A percentile compares a stretch with the other conserved stretches of the same genome.
These are phyloP conservation scores for Crocallis elinguaria DNA, from an alignment of 2,888 invertebrate genomes.

Conservation along the genomic window DNA sequence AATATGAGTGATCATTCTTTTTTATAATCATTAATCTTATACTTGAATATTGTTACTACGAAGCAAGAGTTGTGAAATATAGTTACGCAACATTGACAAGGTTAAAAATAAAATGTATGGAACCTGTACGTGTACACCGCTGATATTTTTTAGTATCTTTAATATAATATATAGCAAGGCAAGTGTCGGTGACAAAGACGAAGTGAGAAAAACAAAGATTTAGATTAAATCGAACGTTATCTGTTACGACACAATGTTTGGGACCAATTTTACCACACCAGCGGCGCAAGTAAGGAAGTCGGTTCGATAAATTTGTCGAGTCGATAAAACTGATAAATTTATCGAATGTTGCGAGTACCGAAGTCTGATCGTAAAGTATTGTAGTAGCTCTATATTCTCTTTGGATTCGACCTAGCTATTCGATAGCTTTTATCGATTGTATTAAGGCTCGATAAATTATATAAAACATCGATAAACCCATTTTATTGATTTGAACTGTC, in stretches of 20 bases:
- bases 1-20: background rate
- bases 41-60: background rate
- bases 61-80: conserved; percentile 19
- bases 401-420: too few species aligned
- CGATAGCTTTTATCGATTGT: too few species aligned
- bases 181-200: background rate
- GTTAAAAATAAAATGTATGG: conserved; percentile 10
- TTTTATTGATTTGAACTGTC: too few species aligned
- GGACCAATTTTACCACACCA: too few species aligned
- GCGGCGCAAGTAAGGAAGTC: too few species aligned
- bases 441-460: too few species aligned
- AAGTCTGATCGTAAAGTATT: too few species aligned
- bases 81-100: conserved; percentile 20
- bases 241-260: background rate
- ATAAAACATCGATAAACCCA: too few species aligned
- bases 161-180: background rate
- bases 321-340: too few species aligned
- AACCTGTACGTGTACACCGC: background rate
- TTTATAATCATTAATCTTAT: conserved; percentile 16
- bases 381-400: too few species aligned
- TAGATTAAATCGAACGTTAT: background rate
- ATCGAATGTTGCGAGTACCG: too few species aligned
- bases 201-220: background rate
- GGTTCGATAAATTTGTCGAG: too few species aligned
- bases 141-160: background rate